Base-by-base conservation (phyloP, 2,113 vertebrate species). In the Chrysemys picta region DNA sequence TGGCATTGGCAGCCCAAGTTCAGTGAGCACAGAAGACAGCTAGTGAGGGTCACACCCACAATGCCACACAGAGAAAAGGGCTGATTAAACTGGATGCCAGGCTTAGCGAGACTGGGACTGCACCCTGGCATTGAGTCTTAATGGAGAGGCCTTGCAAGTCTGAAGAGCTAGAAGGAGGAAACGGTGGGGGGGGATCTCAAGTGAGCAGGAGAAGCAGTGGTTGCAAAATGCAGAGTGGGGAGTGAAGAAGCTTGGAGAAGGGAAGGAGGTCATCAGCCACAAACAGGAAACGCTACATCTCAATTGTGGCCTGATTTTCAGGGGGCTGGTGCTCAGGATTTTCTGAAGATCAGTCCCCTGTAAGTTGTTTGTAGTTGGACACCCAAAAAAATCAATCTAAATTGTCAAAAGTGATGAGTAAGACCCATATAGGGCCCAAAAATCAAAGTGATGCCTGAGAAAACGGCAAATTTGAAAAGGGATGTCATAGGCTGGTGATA, bases 201-300 rank as follows among this genome's bases (percentile, higher is more conserved):
- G 87, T 57, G 78, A 1, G 16, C 53, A 19, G 78, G 22, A 91
- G 93, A 80, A 56, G 2, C 57, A 56, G n/a, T 38, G 83, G 3
- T 35, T 42, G n/a, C 79, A 93, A 91, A 62, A 25, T 17, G 6
- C 59, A 65, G 57, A 65, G 21, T 22, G 1, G 45, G 69, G 24
- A 45, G 5, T 52, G 38, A 78, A 38, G 93, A 81, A 76, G 52
- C 62, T 85, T 87, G 56, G 49, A 83, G 54, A 84, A 85, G 49
- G 90, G 38, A 84, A 19, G 22, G 84, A 90, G n/a, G 65, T 92
- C 65, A 90, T 59, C 59, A 92, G 57, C 42, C 25, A 82, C 47
- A 25, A 80, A 82, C 78, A 10, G 10, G 62, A 53, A 79, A 88
- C 21, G 59, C 49, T 65, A 31, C 29, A 65, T 31, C 45, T 91